Evolutionary conservation across 2,888 invertebrate species (phyloP), one percentile per base, ranked within the genome.

Genomic region (Acleris emargana): DNA sequence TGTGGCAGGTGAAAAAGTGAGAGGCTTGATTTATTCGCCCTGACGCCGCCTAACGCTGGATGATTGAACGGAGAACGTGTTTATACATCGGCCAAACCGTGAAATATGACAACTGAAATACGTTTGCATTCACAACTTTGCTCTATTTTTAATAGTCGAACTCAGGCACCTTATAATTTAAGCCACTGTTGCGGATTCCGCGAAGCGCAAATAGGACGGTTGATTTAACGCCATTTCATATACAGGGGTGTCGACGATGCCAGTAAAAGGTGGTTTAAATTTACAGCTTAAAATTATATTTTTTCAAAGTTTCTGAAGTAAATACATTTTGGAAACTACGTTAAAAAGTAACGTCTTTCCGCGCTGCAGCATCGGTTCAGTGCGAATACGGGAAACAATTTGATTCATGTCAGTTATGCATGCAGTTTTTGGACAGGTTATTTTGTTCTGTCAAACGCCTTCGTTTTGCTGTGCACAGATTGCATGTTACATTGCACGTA

Each of bases 1-100:
- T 88, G 87, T 91, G 91, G 91, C 92, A 92, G 92, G 92, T 92
- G 91, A 92, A 92, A 92, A 92, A 91, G 91, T 90, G 91, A 86
- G 86, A 84, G 83, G 82, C 85, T 84, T 91, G 92, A 92, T 92
- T 92, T 92, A 92, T 91, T 89, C 90, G 85, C 81, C 82, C 85
- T 84, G 87, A 84, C 88, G 91, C 89, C 86, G 89, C 89, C 87
- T 91, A 90, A 88, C 88, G 88, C 75, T 72, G 80, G 82, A 88
- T 91, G 91, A 92, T 92, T 91, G 91, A 92, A 90, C 87, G 90
- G 76, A 76, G 82, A 84, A 90, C 89, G 89, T 91, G 90, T 91
- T 89, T 91, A 89, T 90, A 90, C 87, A 87, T 84, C 79, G 86
- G 82, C 84, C 84, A 83, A 83, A 82, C 82, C 80, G 82, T 87